Evolutionary conservation across 2,113 vertebrate genomes (phyloP).

Genomic region (Anhinga anhinga): DNA sequence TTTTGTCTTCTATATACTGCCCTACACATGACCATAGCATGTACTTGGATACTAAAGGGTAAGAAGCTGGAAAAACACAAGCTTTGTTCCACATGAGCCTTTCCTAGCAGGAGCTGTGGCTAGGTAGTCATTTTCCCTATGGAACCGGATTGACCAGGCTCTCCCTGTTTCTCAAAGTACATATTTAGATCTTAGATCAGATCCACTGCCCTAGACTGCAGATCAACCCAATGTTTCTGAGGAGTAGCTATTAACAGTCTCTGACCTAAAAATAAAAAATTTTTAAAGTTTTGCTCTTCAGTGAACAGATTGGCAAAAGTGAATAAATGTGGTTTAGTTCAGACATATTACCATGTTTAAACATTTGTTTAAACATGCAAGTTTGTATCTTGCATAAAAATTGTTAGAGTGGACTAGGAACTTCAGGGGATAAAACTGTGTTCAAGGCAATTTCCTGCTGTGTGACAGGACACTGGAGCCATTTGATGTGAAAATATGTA

Average conservation of each 20-base stretch:
- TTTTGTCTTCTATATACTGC: background rate
- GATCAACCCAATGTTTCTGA: background rate
- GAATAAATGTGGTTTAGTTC: background rate
- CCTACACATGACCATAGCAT: background rate
- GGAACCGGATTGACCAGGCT: background rate
- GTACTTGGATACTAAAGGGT: background rate
- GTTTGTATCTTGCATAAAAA: background rate
- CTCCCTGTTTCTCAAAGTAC: background rate
- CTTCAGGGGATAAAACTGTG: background rate
- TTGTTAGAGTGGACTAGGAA: background rate
- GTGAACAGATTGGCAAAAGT: background rate
- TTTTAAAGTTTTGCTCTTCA: background rate
- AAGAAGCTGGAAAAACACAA: background rate
- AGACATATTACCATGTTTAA: background rate
- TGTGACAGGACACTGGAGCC: background rate
- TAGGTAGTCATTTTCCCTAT: background rate
- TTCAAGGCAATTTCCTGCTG: background rate
- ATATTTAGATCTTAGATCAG: background rate
- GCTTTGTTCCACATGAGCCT: background rate
- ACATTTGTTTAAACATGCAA: background rate
- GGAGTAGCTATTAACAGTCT: background rate
- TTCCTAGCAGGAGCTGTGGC: background rate
- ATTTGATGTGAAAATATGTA: background rate
- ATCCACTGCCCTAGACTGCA: accelerated
- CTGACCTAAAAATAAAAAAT: background rate